Percentiles rank a stretch among this genome's conserved stretches.
These are phyloP conservation scores for Mobula hypostoma DNA, from an alignment of 2,113 vertebrate species.

Conservation along the genomic window DNA sequence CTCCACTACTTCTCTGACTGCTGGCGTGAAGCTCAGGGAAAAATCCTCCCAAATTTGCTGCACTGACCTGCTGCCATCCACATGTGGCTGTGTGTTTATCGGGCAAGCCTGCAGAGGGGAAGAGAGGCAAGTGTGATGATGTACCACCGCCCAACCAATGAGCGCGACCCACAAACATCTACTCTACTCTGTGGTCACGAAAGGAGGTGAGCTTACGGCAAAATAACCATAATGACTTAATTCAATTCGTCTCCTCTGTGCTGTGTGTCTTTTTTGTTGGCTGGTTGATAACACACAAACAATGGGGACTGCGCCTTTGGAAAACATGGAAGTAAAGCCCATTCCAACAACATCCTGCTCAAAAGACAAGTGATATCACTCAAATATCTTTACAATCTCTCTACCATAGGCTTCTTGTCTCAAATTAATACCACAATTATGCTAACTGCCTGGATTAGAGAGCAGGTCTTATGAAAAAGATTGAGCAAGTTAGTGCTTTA, in stretches of 20 bases:
- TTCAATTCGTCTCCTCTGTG: not conserved
- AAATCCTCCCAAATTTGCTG: slow-evolving; percentile 94
- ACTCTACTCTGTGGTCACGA: not conserved
- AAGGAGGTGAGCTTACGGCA: not conserved
- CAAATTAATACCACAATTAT: not conserved
- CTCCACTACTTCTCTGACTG: slow-evolving; percentile 84
- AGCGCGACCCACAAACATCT: not conserved
- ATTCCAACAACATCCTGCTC: not conserved
- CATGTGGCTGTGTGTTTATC: slow-evolving; percentile 76
- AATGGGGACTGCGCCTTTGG: not conserved
- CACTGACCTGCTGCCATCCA: slow-evolving; percentile 66
- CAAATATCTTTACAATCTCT: not conserved
- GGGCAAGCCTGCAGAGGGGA: slow-evolving; percentile 71
- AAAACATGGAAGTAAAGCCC: not conserved
- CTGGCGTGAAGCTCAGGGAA: slow-evolving; percentile 83
- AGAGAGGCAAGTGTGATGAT: not conserved
- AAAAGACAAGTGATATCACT: not conserved
- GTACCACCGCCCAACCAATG: not conserved
- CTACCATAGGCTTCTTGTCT: not conserved
- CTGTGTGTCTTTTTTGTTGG: not conserved
- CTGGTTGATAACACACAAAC: too few relatives aligned
- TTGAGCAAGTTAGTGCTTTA: too few relatives aligned
- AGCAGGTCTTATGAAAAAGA: too few relatives aligned
- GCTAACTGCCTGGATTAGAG: too few relatives aligned
- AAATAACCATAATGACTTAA: not conserved